phyloP scores from a whole-genome alignment of 2,797 vertebrate genomes.

The Labeo calbasu region DNA sequence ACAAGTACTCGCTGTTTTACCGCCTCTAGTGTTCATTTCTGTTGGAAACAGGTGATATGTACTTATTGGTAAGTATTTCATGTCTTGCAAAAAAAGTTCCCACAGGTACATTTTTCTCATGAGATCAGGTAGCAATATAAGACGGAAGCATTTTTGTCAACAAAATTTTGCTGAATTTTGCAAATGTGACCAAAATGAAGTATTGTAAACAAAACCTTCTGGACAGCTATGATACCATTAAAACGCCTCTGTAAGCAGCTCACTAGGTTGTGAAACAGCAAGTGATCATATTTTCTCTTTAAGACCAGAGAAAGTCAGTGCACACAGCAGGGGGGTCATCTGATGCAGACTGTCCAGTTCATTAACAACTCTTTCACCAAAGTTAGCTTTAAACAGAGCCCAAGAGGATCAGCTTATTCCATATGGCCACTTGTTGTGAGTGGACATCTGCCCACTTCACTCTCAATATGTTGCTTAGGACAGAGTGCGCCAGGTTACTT shows the following conservation, averaged over 20 bases:
- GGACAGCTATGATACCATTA: not conserved
- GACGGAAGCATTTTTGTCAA: too few relatives aligned
- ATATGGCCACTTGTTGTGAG: slow-evolving; percentile 40
- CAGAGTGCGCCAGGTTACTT: slow-evolving; percentile 2
- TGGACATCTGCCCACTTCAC: slow-evolving; percentile 35
- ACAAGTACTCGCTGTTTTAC: too few relatives aligned
- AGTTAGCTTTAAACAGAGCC: slow-evolving; percentile 30
- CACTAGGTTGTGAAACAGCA: not conserved
- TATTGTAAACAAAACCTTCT: not conserved
- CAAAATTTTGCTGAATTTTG: too few relatives aligned
- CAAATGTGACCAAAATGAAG: not conserved
- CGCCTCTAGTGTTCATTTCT: too few relatives aligned
- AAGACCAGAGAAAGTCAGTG: not conserved
- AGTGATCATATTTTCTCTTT: not conserved
- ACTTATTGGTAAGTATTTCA: too few relatives aligned
- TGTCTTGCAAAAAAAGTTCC: too few relatives aligned
- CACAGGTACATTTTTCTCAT: too few relatives aligned
- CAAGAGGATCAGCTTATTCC: slow-evolving; percentile 46
- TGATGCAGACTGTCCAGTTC: not conserved
- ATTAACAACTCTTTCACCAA: slow-evolving; percentile 21
- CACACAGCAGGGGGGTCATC: not conserved
- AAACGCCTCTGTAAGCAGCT: not conserved
- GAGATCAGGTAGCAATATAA: too few relatives aligned
- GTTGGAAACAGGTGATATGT: too few relatives aligned
- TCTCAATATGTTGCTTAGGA: slow-evolving; percentile 4